Evolutionary conservation across 2,888 invertebrate species (phyloP), one percentile per base, ranked within the genome.

Genomic region (Mystacides longicornis): DNA sequence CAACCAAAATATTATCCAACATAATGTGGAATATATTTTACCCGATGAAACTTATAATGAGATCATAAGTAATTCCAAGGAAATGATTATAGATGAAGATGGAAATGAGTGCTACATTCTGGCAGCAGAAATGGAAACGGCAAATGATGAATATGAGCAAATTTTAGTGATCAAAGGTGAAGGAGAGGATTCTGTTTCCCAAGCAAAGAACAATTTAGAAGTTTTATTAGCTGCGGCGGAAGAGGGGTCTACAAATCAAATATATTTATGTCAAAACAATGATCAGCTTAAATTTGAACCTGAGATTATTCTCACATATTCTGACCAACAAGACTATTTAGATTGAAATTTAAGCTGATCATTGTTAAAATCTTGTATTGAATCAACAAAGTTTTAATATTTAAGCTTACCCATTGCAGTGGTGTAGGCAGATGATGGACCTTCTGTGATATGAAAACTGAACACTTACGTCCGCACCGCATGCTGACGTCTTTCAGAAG

Each of bases 161-260:
- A 56, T 58, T n/a, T 51, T 58, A 23, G 23, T 58, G 19, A 53
- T 55, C 42, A 49, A 55, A 11, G 54, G 56, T 14, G 51, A 52
- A 11, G 33, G 48, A 31, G 49, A 56, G 1, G 46, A 51, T n/a
- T 23, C 45, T 11, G 23, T 23, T 2, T 45, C 16, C 2, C 45
- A 21, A 11, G 42, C 45, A 11, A 52, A 57, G 4, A 59, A 51
- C 21, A 59, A 58, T 23, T 52, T 61, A 11, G 58, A 60, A 50
- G 55, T 56, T n/a, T 23, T 62, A 31, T 47, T 62, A 19, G 60
- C 56, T n/a, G 58, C 60, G 3, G 58, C 61, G 1, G 52, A 46
- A 9, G 48, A 51, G 23, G 46, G 37, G 18, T 42, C 49, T 22
- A 48, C 54, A 11, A 23, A 47, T 14, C 33, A 54, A 27, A 22